Base-by-base conservation (phyloP, 2,113 vertebrate genomes). In the Puntigrus tetrazona region DNA sequence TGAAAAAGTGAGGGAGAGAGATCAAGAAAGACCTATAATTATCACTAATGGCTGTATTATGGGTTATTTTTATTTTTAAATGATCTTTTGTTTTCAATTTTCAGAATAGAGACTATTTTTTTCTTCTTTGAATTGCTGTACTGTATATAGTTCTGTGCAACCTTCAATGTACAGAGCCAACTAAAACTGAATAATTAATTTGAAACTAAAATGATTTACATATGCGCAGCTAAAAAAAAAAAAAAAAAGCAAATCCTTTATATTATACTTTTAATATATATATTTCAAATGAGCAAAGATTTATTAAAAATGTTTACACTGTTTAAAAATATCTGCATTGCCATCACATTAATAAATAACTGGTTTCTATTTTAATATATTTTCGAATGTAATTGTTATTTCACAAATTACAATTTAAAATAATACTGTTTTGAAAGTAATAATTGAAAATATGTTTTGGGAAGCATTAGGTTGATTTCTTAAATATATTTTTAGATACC, bases 11-110 rank as follows among this genome's bases (percentile, higher is more conserved):
- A 81, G 22, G 43, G 65, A 52, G 7, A 82, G 34, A 73, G 67
- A 82, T 29, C 29, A 69, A 63, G 82, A 41, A 50, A 59, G 47
- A 27, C 31, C 70, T 73, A 16, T 25, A 73, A 43, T 73, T 43
- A 25, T 43, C 5, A 43, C 69, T 67, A 67, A 34, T 34, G 29
- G 4, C 7, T 34, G 29, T 34, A 18, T 18, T 18, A 31, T 31
- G 14, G 1, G 29, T 65, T 65, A 65, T 16, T 65, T 65, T 65
- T 65, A 34, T 31, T 65, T 31, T 34, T 34, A 70, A n/a, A 41
- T n/a, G 3, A 22, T 69, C 18, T 69, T 36, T 22, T 20, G 16
- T 36, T 34, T 67, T 67, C 36, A 3, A 36, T 4, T 20, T 67
- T 25, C 10, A 0, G 41, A n/a, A 70, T 38, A 72, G 13, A 31